Percentiles rank a stretch among this genome's conserved stretches.
Conservation (phyloP, 2,797 vertebrate species). For the Nannoperca australis region DNA sequence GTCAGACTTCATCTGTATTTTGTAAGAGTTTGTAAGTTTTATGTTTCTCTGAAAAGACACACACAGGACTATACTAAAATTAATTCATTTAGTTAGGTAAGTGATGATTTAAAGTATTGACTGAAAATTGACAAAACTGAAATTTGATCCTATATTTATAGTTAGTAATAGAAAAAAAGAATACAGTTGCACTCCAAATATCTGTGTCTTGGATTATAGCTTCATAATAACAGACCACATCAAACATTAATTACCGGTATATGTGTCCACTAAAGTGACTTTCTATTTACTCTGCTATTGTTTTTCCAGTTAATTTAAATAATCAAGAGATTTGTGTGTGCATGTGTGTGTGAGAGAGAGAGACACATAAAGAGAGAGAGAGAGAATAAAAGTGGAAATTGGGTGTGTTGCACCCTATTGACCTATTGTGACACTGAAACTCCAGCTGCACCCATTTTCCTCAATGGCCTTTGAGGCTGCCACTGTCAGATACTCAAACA, state of each 20-base stretch:
- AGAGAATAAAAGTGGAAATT: slow-evolving; percentile 26
- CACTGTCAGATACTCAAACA: slow-evolving; percentile 33
- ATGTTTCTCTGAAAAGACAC: background rate
- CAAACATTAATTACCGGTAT: background rate
- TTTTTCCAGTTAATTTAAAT: slow-evolving; percentile 1
- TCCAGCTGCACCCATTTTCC: slow-evolving; percentile 48
- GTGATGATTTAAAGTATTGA: background rate
- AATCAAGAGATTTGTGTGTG: background rate
- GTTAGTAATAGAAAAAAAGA: background rate
- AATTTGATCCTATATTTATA: background rate
- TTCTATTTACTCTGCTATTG: background rate
- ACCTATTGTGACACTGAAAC: slow-evolving; percentile 47
- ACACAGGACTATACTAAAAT: background rate
- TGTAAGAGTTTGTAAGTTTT: background rate
- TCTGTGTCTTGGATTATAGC: background rate
- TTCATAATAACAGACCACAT: background rate
- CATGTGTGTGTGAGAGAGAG: background rate
- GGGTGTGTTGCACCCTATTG: slow-evolving; percentile 46
- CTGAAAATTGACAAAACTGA: background rate
- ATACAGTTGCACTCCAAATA: background rate
- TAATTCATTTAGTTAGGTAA: fast-evolving
- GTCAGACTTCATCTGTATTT: no score
- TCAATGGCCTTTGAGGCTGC: slow-evolving; percentile 31
- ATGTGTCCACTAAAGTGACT: background rate
- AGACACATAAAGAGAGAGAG: background rate